Evolutionary conservation across 23 tunicate species (phyloP).

Genomic region (Ciona savignyi): DNA sequence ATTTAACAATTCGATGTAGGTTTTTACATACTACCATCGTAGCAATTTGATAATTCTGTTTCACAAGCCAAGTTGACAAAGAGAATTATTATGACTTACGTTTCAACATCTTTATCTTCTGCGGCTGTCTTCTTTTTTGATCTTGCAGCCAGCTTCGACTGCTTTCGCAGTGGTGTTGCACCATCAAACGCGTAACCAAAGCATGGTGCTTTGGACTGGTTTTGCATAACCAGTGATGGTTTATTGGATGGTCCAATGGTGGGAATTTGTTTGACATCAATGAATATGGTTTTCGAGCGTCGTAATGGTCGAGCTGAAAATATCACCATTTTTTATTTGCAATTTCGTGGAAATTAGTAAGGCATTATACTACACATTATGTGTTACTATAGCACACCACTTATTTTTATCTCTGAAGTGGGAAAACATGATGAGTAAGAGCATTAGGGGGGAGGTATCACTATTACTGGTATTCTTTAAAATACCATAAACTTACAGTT

Average conservation of each 20-base stretch:
- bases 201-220: neutral
- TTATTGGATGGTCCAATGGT: neutral
- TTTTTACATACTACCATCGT: too few relatives aligned
- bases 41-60: too few relatives aligned
- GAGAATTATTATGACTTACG: neutral
- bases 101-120: neutral
- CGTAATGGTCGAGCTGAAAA: constrained; percentile 52
- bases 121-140: neutral
- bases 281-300: constrained; percentile 62
- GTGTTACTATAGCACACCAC: too few relatives aligned
- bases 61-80: neutral
- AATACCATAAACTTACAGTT: too few relatives aligned
- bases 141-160: neutral
- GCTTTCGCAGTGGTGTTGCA: neutral
- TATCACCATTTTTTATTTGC: too few relatives aligned
- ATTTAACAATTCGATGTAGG: too few relatives aligned
- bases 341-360: too few relatives aligned
- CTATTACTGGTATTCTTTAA: too few relatives aligned
- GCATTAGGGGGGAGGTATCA: too few relatives aligned
- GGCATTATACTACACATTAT: too few relatives aligned
- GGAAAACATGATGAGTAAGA: too few relatives aligned
- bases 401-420: too few relatives aligned
- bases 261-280: constrained; percentile 45
- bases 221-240: neutral
- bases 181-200: neutral